Evolutionary conservation across 2,113 vertebrate species (phyloP).

Genomic region (Peromyscus maniculatus): DNA sequence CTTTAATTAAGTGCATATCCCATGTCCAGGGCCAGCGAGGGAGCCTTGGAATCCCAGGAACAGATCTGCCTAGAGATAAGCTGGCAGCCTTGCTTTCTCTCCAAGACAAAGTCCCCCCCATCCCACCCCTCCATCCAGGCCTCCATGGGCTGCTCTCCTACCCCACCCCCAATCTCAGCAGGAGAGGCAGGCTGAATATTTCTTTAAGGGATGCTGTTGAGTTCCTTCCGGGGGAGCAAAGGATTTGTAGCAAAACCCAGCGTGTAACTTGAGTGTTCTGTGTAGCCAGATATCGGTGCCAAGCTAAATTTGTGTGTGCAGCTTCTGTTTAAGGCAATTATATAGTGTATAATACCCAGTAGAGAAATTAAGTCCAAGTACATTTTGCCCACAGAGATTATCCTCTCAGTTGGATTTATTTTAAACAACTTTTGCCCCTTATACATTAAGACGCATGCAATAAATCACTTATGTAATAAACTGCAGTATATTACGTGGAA

Average conservation of each 20-base stretch:
- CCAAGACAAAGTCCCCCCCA: conserved; percentile 47
- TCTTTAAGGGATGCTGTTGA: conserved; percentile 86
- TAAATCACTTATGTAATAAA: conserved; percentile 89
- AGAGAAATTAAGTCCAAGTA: conserved; percentile 90
- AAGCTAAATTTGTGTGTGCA: conserved; percentile 87
- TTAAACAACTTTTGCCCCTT: conserved; percentile 88
- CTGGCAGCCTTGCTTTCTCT: not conserved
- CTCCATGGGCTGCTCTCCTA: not conserved
- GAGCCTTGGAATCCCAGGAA: not conserved
- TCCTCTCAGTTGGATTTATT: conserved; percentile 88
- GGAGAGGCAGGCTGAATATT: conserved; percentile 79
- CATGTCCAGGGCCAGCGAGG: not conserved
- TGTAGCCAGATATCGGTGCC: conserved; percentile 86
- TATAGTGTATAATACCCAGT: conserved; percentile 87
- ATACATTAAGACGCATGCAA: conserved; percentile 81
- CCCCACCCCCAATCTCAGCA: not conserved
- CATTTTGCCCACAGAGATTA: conserved; percentile 88
- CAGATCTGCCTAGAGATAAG: not conserved
- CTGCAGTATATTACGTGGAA: conserved; percentile 70
- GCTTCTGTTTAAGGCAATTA: conserved; percentile 91
- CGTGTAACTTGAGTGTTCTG: conserved; percentile 85
- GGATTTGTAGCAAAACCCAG: conserved; percentile 87
- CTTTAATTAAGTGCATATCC: conserved; percentile 23
- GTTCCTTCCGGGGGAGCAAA: conserved; percentile 84
- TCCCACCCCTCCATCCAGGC: not conserved